Conservation (phyloP, 2,797 vertebrate genomes). For the Enteromius radiatus region DNA sequence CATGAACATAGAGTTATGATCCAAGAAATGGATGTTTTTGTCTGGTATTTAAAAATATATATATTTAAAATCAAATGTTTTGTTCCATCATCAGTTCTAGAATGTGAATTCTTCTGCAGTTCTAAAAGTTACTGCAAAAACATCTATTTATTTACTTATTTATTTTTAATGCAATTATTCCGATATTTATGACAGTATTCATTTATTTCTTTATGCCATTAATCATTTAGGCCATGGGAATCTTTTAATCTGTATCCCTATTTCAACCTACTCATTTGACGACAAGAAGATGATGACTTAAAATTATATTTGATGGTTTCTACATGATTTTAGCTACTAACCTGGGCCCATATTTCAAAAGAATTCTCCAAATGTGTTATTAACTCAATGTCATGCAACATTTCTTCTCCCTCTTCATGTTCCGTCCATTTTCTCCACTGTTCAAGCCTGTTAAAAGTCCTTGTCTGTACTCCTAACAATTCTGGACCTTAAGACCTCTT, state of each 20-base stretch:
- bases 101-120: neutral
- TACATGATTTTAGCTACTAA: neutral
- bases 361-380: no score
- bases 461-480: no score
- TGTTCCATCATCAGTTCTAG: neutral
- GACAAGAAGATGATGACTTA: neutral
- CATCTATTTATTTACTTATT: neutral
- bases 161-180: neutral
- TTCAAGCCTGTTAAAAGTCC: no score
- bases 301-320: neutral
- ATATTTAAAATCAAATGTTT: neutral
- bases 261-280: neutral
- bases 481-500: no score
- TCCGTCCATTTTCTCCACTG: no score
- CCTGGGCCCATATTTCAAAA: no score
- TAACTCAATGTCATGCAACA: no score
- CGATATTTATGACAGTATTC: neutral
- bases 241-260: neutral
- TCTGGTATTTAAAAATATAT: neutral
- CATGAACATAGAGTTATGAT: slow-evolving; percentile 14
- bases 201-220: neutral
- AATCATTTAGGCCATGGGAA: neutral
- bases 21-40: neutral
- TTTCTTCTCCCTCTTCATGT: no score
- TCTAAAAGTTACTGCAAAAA: neutral